Percentiles rank a stretch among this genome's conserved stretches.
phyloP scores from a whole-genome alignment of 2,113 vertebrate species.

The Raja brachyura region DNA sequence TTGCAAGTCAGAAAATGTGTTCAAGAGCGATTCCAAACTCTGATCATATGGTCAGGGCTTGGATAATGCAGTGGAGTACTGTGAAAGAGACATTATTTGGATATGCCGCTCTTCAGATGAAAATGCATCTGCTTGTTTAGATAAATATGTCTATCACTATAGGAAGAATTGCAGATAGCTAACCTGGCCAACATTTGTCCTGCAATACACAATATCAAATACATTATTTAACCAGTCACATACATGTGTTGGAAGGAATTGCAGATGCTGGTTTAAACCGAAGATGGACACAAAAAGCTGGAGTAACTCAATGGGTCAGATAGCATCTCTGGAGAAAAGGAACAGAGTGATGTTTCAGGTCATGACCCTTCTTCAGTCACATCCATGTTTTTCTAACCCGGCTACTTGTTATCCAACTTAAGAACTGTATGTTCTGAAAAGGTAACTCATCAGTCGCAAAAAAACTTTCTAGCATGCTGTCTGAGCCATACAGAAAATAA shows the following conservation, averaged over 20 bases:
- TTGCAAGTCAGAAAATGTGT: neutral
- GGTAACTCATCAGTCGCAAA: neutral
- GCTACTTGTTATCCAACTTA: too few relatives aligned
- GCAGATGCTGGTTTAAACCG: too few relatives aligned
- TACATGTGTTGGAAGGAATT: too few relatives aligned
- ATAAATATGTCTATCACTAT: neutral
- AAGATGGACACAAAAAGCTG: too few relatives aligned
- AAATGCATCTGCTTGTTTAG: neutral
- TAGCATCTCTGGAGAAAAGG: too few relatives aligned
- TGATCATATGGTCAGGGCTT: neutral
- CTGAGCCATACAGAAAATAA: neutral
- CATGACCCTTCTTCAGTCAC: too few relatives aligned
- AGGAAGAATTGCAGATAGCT: neutral
- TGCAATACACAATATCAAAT: too few relatives aligned
- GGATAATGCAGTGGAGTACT: neutral
- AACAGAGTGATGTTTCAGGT: too few relatives aligned
- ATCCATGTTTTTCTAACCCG: too few relatives aligned
- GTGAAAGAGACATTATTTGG: neutral
- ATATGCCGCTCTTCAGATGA: neutral
- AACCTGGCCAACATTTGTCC: neutral
- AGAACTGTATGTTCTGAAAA: neutral
- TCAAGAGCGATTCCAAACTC: neutral
- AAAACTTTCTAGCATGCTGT: neutral
- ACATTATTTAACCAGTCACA: too few relatives aligned
- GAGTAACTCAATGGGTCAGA: too few relatives aligned